phyloP scores from a whole-genome alignment of 1,140 invertebrate genomes.

The Drosophila ananassae region DNA sequence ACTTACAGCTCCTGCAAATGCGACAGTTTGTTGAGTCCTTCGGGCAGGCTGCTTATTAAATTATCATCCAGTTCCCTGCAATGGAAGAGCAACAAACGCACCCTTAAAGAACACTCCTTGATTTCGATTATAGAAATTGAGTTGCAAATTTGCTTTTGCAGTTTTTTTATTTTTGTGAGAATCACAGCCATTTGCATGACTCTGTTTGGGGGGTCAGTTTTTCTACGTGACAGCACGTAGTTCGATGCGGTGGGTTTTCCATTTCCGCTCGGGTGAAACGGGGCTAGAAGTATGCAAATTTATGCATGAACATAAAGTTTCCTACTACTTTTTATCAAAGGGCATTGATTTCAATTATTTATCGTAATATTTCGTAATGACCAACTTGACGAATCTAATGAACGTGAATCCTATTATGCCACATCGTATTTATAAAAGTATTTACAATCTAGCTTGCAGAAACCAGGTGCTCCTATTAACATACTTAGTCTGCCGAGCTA shows the following conservation, averaged over 20 bases:
- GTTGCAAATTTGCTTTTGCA: constrained; percentile 49
- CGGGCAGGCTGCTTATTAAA: constrained; percentile 87
- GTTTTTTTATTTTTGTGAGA: constrained; percentile 8
- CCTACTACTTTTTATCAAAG: constrained; percentile 34
- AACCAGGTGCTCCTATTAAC: too few relatives aligned
- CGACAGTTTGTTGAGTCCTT: constrained; percentile 87
- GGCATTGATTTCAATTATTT: constrained; percentile 69
- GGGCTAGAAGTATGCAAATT: constrained; percentile 48
- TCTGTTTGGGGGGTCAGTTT: constrained; percentile 59
- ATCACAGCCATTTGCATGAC: constrained; percentile 33
- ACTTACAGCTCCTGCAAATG: constrained; percentile 90
- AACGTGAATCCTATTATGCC: too few relatives aligned
- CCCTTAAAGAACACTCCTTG: constrained; percentile 43
- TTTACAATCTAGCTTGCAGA: too few relatives aligned
- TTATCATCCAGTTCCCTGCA: constrained; percentile 91
- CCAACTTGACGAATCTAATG: constrained; percentile 11
- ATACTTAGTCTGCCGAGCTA: too few relatives aligned
- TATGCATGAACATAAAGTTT: constrained; percentile 64
- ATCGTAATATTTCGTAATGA: constrained; percentile 13
- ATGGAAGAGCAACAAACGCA: constrained; percentile 68
- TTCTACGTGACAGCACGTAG: constrained; percentile 68
- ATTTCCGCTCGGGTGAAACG: constrained; percentile 17
- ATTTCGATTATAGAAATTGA: constrained; percentile 57
- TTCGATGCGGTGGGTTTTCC: constrained; percentile 34
- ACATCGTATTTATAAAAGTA: too few relatives aligned